Evolutionary conservation across 2,888 invertebrate genomes (phyloP), one percentile per base, ranked within the genome.

Genomic region (Amphimallon solstitiale): DNA sequence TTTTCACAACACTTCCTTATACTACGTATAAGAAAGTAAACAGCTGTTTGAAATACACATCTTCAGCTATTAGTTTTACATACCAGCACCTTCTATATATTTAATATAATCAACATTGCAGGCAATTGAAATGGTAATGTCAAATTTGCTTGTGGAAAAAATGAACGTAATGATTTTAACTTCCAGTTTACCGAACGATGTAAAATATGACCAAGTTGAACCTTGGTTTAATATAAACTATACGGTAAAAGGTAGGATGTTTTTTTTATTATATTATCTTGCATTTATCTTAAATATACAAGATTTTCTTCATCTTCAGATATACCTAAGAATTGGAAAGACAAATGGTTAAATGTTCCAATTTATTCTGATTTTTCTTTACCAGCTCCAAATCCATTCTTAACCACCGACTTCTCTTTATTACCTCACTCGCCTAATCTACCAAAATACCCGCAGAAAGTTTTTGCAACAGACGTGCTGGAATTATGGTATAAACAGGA

Each of bases 401-500:
- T 95, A 34, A 88, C 93, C 0, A 86, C 86, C 1, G 86, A 94
- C 79, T 94, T 94, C 76, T 82, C 81, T 9, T 77, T 92, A 23
- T 78, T 89, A 2, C 79, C 85, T 0, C 80, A 85, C 0, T 79
- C 84, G 0, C 68, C 72, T 6, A 71, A 74, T 49, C 66, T 76
- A 77, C 2, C 80, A 0, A 78, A 79, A 38, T 85, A 86, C 73
- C 92, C 92, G 1, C 79, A 81, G 35, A 87, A 88, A 76, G 82
- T 92, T 40, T 73, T 86, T 7, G 80, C 84, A 43, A 85, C 85
- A n/a, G 79, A 84, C 10, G 75, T 84, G 14, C 81, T 85, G 48
- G 93, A 94, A 79, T 78, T 95, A 52, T 96, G 94, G 94, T 93
- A 92, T 81, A 90, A 91, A 72, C 89, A 90, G 19, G 96, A 96